Conservation (phyloP, 2,113 vertebrate genomes). For the Cebus imitator region DNA sequence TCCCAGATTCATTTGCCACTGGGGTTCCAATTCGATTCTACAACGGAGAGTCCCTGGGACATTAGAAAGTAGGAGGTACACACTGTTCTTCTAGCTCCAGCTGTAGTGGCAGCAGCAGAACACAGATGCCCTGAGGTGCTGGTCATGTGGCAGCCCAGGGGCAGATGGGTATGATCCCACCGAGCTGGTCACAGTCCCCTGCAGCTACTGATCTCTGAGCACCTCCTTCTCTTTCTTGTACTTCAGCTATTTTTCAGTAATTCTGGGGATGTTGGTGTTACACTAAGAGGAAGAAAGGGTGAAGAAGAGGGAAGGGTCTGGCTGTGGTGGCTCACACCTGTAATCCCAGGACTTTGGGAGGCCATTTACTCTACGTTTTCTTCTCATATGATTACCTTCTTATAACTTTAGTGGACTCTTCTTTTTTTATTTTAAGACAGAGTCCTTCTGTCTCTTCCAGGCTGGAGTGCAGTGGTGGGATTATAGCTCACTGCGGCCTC, state of each 20-base stretch:
- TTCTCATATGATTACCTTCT: neutral
- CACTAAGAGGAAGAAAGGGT: neutral
- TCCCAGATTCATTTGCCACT: neutral
- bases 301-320: neutral
- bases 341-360: too few relatives aligned
- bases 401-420: neutral
- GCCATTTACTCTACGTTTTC: neutral
- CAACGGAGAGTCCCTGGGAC: neutral
- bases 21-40: neutral
- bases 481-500: neutral
- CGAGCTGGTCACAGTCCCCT: neutral
- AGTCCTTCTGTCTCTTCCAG: neutral
- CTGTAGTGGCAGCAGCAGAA: neutral
- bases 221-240: neutral
- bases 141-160: neutral
- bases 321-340: too few relatives aligned
- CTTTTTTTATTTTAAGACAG: neutral
- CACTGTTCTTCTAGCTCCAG: neutral
- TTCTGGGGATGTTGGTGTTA: neutral
- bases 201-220: neutral
- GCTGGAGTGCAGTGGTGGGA: neutral
- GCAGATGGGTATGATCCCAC: neutral
- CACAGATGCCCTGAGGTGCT: neutral
- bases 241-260: neutral
- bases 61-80: neutral